Percentiles rank a stretch among this genome's conserved stretches.
Conservation (phyloP, 2,888 invertebrate species). For the Phymatocera aterrima region DNA sequence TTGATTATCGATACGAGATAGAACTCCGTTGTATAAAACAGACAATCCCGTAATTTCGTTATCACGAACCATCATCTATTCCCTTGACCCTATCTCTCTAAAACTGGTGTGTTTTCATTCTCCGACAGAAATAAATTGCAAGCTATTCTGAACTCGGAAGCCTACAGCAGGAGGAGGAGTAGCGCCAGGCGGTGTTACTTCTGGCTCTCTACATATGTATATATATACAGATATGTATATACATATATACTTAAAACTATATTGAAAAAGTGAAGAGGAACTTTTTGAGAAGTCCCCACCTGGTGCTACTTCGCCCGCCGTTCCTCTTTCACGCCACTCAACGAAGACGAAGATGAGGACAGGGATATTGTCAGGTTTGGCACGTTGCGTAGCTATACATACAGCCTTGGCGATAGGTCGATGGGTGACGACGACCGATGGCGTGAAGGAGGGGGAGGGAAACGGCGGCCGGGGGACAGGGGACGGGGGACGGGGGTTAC, state of each 20-base stretch:
- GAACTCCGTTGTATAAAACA: no score
- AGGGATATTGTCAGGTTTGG: slow-evolving; percentile 34
- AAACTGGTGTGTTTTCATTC: not conserved
- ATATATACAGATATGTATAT: not conserved
- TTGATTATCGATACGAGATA: no score
- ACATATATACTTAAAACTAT: not conserved
- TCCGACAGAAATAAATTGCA: slow-evolving; percentile 2
- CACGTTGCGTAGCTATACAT: slow-evolving; percentile 26
- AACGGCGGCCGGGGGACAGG: not conserved
- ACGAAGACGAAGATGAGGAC: slow-evolving; percentile 28
- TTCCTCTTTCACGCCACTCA: not conserved
- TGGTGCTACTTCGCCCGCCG: not conserved
- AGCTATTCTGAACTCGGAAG: slow-evolving; percentile 16
- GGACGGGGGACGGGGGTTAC: not conserved
- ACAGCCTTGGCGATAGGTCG: not conserved
- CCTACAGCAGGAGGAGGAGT: not conserved
- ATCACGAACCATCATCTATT: no score
- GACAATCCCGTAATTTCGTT: no score
- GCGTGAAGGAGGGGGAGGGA: not conserved
- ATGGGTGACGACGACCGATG: slow-evolving; percentile 5
- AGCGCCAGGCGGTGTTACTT: not conserved
- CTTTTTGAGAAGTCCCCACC: slow-evolving; percentile 30
- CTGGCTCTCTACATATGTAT: not conserved
- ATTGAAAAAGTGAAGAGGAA: slow-evolving; percentile 22
- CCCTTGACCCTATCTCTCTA: not conserved